phyloP scores from a whole-genome alignment of 2,888 invertebrate genomes.

The Melieria picta region DNA sequence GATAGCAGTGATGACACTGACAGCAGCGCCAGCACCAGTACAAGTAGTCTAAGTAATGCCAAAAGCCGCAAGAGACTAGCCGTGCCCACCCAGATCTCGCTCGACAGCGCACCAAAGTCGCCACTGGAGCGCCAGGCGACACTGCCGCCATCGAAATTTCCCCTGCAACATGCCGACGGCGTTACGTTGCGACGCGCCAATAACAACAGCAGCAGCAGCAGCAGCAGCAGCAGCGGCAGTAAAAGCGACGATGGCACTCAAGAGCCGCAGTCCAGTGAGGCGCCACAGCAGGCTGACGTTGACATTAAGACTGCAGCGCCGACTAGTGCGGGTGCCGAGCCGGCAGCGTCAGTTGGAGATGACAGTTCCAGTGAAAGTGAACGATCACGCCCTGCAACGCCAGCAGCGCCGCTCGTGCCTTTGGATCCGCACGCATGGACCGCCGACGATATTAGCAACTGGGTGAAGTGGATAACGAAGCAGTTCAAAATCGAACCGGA shows the following conservation, averaged over 20 bases:
- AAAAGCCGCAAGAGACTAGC: conserved; percentile 9
- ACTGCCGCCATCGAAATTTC: not conserved
- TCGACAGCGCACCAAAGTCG: not conserved
- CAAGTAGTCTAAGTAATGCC: conserved; percentile 26
- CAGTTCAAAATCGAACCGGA: conserved; percentile 71
- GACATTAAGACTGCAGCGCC: not conserved
- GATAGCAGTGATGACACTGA: conserved; percentile 32
- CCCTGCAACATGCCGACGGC: not conserved
- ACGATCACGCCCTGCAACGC: conserved; percentile 13
- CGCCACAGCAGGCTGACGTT: not conserved
- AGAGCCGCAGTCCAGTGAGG: not conserved
- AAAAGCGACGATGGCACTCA: not conserved
- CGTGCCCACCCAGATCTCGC: not conserved
- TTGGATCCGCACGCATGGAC: conserved; percentile 75
- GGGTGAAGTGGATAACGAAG: conserved; percentile 73
- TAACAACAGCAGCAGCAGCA: conserved; percentile 3
- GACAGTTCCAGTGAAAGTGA: conserved; percentile 9
- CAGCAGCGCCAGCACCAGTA: conserved; percentile 30
- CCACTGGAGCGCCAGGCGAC: not conserved
- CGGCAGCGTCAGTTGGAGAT: conserved; percentile 1
- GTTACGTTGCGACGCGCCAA: conserved; percentile 15
- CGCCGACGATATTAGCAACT: conserved; percentile 69
- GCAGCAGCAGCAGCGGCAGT: not conserved
- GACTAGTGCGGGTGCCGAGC: not conserved
- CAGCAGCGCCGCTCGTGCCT: conserved; percentile 54